Percentiles rank a stretch among this genome's conserved stretches.
Conservation (phyloP, 1,140 invertebrate genomes). For the Marisa cornuarietis region DNA sequence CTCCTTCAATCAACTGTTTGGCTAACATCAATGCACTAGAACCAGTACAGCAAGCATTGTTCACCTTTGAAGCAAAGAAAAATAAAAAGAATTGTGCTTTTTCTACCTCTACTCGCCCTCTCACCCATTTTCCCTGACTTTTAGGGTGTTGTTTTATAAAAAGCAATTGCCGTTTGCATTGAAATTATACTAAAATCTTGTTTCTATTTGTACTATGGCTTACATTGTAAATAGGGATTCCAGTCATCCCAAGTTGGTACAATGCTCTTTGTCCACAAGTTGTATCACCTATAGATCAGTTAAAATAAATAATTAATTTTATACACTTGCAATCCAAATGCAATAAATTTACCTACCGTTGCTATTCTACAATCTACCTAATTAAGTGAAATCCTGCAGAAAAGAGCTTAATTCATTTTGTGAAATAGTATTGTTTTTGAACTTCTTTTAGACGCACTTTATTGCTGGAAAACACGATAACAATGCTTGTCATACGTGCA, state of each 20-base stretch:
- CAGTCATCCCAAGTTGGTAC: conserved; percentile 94
- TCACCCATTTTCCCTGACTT: neutral
- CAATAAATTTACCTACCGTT: neutral
- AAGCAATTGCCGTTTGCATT: neutral
- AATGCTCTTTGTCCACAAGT: conserved; percentile 94
- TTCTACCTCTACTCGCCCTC: neutral
- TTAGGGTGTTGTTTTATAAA: neutral
- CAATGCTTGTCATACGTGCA: too few species aligned
- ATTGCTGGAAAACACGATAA: too few species aligned
- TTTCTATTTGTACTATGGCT: conserved; percentile 26
- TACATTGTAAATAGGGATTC: conserved; percentile 96
- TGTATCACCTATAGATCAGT: conserved; percentile 79
- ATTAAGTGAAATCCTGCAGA: too few species aligned
- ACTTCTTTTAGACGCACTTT: too few species aligned
- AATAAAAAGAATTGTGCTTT: conserved; percentile 5
- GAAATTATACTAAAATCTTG: neutral
- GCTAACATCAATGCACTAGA: conserved; percentile 90
- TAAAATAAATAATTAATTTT: neutral
- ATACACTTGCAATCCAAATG: neutral
- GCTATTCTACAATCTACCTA: neutral
- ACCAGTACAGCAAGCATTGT: conserved; percentile 98
- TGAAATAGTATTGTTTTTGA: too few species aligned
- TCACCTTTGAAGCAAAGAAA: conserved; percentile 70
- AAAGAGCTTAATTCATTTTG: too few species aligned
- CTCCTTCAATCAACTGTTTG: conserved; percentile 89